A percentile compares a stretch with the other conserved stretches of the same genome.
phyloP scores from a whole-genome alignment of 2,888 invertebrate genomes.

The Drosophila picticornis region DNA sequence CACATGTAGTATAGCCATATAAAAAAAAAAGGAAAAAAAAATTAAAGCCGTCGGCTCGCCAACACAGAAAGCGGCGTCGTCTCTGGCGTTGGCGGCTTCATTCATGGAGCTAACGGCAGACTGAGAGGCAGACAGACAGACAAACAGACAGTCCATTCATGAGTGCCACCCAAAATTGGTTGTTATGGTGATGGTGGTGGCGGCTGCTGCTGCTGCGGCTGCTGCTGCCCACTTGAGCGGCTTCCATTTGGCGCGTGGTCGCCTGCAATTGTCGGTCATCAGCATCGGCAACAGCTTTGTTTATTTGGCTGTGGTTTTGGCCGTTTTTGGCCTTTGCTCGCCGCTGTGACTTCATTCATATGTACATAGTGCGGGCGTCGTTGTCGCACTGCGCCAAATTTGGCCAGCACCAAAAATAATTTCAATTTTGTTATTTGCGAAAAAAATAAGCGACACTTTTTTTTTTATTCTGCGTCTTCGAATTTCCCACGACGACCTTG shows the following conservation, averaged over 20 bases:
- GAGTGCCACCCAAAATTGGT: slow-evolving; percentile 75
- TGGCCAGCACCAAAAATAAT: slow-evolving; percentile 58
- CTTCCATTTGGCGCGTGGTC: slow-evolving; percentile 77
- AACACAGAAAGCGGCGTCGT: slow-evolving; percentile 57
- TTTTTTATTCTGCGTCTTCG: slow-evolving; percentile 62
- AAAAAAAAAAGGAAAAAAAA: slow-evolving; percentile 15
- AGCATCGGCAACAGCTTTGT: slow-evolving; percentile 34
- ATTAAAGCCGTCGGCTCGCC: slow-evolving; percentile 68
- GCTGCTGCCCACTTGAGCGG: slow-evolving; percentile 69
- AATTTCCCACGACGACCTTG: slow-evolving; percentile 77
- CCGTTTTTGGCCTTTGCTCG: slow-evolving; percentile 54
- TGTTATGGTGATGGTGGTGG: background rate
- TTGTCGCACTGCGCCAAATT: slow-evolving; percentile 55
- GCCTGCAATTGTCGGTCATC: slow-evolving; percentile 80
- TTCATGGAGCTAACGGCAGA: slow-evolving; percentile 52
- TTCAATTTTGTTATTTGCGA: slow-evolving; percentile 21
- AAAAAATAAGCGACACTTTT: slow-evolving; percentile 7
- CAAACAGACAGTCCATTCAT: slow-evolving; percentile 50
- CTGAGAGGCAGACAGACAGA: slow-evolving; percentile 19
- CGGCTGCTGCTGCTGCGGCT: background rate
- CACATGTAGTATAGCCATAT: slow-evolving; percentile 39
- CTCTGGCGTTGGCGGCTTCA: slow-evolving; percentile 69
- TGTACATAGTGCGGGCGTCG: slow-evolving; percentile 56
- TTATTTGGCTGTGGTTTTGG: slow-evolving; percentile 40
- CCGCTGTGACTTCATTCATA: slow-evolving; percentile 57